Percentiles rank a stretch among this genome's conserved stretches.
Evolutionary conservation across 92 coral and sea anemone species (phyloP).

Genomic region (Epizoanthus scotinus): DNA sequence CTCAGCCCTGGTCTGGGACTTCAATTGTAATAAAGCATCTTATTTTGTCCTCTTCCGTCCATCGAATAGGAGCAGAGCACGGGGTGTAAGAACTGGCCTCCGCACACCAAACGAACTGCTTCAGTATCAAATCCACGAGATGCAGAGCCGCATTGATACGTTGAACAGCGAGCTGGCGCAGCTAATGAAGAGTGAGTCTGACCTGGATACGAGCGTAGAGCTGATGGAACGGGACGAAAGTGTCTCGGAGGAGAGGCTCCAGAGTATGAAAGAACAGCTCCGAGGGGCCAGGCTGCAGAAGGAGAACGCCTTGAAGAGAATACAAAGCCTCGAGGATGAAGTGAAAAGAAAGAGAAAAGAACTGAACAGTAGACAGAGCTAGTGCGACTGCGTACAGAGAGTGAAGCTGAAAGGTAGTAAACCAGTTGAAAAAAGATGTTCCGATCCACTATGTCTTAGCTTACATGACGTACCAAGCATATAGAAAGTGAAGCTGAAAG

Average conservation of each 20-base stretch:
- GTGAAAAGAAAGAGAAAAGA: constrained; percentile 83
- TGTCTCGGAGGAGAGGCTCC: constrained; percentile 63
- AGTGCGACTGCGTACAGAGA: background rate
- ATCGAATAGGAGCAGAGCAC: constrained; percentile 48
- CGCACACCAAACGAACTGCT: constrained; percentile 87
- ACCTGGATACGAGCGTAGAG: constrained; percentile 58
- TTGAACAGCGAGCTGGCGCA: constrained; percentile 86
- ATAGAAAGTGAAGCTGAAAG: background rate
- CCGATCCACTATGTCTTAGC: background rate
- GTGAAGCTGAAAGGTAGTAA: too few species aligned
- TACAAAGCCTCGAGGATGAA: constrained; percentile 87
- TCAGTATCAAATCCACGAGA: constrained; percentile 76
- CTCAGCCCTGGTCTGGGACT: too few species aligned
- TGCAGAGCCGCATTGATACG: constrained; percentile 80
- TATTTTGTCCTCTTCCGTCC: background rate
- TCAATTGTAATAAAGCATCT: background rate
- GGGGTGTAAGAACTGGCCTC: constrained; percentile 55
- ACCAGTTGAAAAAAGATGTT: background rate
- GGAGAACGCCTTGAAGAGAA: constrained; percentile 72
- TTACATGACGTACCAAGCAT: background rate
- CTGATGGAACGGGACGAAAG: constrained; percentile 62
- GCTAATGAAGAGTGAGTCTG: constrained; percentile 82
- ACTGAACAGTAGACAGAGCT: constrained; percentile 17
- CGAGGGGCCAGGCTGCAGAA: constrained; percentile 78
- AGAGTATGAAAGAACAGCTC: constrained; percentile 75